Percentiles rank a stretch among this genome's conserved stretches.
These are phyloP conservation scores for Chionodraco myersi DNA, from an alignment of 2,113 vertebrate species.

Conservation along the genomic window DNA sequence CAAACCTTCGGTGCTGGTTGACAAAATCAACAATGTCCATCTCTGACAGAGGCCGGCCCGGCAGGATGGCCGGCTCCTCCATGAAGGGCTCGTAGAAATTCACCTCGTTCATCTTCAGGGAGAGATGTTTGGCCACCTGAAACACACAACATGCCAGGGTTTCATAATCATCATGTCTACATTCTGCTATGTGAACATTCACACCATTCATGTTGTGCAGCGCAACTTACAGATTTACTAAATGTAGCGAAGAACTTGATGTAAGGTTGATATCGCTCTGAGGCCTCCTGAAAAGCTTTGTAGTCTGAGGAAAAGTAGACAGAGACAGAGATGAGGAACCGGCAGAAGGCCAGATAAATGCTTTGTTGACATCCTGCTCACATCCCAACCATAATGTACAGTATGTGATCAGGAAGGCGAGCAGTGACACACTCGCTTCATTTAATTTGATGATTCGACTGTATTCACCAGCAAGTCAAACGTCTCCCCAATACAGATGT, in stretches of 20 bases:
- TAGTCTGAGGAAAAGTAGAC: conserved; percentile 85
- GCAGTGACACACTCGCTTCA: conserved; percentile 13
- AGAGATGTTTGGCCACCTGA: conserved; percentile 95
- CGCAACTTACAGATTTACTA: conserved; percentile 92
- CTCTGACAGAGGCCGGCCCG: conserved; percentile 91
- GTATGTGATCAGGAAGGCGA: conserved; percentile 19
- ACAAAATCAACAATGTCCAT: conserved; percentile 96
- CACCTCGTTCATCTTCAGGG: conserved; percentile 97
- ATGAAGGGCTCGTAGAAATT: conserved; percentile 98
- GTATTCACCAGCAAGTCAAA: conserved; percentile 40
- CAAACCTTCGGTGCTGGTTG: conserved; percentile 90
- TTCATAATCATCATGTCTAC: too few species aligned
- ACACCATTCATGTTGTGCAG: too few species aligned
- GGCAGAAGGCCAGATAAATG: not conserved
- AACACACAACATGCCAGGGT: conserved; percentile 15
- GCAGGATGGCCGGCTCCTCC: conserved; percentile 92
- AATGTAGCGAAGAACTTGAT: conserved; percentile 98
- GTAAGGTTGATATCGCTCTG: conserved; percentile 95
- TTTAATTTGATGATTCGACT: conserved; percentile 55
- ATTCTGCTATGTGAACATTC: too few species aligned
- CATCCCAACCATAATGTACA: conserved; percentile 4
- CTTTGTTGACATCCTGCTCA: conserved; percentile 19
- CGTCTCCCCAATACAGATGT: conserved; percentile 55
- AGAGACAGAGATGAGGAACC: conserved; percentile 8
- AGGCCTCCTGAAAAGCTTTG: conserved; percentile 93